Evolutionary conservation across 1,140 invertebrate genomes (phyloP).

Genomic region (Camponotus vicinus): DNA sequence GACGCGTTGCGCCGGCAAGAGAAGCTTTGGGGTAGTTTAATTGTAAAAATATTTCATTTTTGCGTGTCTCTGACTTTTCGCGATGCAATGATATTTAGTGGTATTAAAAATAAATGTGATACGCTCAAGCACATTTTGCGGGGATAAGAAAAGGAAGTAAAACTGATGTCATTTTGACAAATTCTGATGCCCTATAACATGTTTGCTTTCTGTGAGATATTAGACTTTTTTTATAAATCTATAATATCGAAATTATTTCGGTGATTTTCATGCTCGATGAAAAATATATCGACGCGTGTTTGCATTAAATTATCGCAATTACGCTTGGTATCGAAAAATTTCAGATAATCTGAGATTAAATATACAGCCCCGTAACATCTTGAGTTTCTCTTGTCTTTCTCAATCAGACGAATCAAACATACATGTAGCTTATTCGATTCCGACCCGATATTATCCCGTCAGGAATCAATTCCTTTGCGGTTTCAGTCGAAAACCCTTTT

Average conservation of each 20-base stretch:
- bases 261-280: background rate
- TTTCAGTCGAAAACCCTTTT: background rate
- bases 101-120: no score
- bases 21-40: slow-evolving; percentile 17
- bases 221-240: background rate
- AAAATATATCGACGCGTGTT: slow-evolving; percentile 1
- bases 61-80: no score
- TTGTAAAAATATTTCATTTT: slow-evolving; percentile 40
- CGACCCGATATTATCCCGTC: slow-evolving; percentile 38
- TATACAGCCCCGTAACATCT: slow-evolving; percentile 30
- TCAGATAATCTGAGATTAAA: slow-evolving; percentile 37
- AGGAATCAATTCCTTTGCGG: slow-evolving; percentile 39
- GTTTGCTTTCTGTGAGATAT: background rate
- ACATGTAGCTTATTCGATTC: slow-evolving; percentile 8
- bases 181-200: no score
- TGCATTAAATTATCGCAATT: slow-evolving; percentile 16
- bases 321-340: background rate
- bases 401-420: slow-evolving; percentile 25
- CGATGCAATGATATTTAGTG: no score
- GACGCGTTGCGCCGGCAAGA: background rate
- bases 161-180: no score
- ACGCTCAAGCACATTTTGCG: no score
- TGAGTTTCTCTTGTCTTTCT: slow-evolving; percentile 4
- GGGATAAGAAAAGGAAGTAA: no score
- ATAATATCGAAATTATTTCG: background rate